Base-by-base conservation (phyloP, 2,797 vertebrate species). In the Fringilla coelebs region DNA sequence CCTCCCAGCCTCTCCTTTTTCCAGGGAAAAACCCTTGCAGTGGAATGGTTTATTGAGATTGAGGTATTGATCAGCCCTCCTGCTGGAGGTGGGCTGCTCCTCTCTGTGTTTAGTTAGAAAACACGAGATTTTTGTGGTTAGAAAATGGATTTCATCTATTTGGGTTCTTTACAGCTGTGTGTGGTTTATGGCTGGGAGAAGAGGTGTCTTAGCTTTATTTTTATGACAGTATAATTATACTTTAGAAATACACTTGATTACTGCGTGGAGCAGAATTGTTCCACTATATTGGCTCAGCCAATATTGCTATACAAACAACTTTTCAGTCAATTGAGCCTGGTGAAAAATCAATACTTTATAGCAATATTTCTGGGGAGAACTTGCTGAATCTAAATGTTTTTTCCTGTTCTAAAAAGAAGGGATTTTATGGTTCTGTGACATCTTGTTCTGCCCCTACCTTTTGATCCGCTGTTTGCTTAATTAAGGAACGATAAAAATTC, bases 261-360 rank as follows among this genome's bases (percentile, higher is more conserved):
- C 98, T 98, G 97, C 95, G 96, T 98, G 98, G 98, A 98, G 96
- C 97, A 97, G 93, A 97, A 98, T 98, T 96, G 98, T 98, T 99
- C 98, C 98, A 98, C 97, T 98, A 98, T 98, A 98, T 99, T 98
- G 98, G 98, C 97, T 98, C 97, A 98, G 98, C 99, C 98, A 98
- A 98, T 99, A 99, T 98, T 98, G 99, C 99, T 99, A 99, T 98
- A 98, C 98, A 99, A 98, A 99, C 99, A 99, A 99, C 99, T 99
- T 99, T 98, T 99, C 99, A 99, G 98, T 98, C 99, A 99, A 99
- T 99, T 99, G 98, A 98, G 98, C 98, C 98, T 97, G 97, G 98
- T 96, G 97, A 98, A 99, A 99, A 99, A 99, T 99, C 99, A 98
- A 99, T 99, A 98, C 95, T 97, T 98, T 98, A 97, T 98, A 96